Conservation (phyloP, 2,113 vertebrate species). For the Cettia cetti region DNA sequence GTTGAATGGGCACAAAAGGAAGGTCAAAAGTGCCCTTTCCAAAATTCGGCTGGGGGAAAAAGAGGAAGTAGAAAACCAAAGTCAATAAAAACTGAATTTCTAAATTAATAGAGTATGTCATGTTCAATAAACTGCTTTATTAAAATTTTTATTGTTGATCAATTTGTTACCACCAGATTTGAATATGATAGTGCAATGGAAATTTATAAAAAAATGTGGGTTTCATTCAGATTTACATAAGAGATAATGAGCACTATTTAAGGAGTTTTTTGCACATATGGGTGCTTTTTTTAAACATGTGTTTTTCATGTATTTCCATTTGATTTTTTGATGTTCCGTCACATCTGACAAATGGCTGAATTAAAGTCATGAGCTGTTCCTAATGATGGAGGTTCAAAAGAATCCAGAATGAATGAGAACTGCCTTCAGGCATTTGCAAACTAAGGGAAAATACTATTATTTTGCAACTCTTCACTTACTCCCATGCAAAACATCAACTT, state of each 20-base stretch:
- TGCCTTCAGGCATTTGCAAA: neutral
- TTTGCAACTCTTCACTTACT: neutral
- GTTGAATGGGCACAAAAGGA: neutral
- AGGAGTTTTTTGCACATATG: neutral
- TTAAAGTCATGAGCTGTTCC: conserved; percentile 11
- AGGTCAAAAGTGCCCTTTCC: neutral
- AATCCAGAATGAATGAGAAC: conserved; percentile 18
- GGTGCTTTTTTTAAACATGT: neutral
- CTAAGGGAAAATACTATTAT: neutral
- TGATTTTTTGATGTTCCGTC: conserved; percentile 13
- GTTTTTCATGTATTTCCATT: conserved; percentile 22
- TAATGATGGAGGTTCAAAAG: conserved; percentile 13
- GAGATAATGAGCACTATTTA: neutral
- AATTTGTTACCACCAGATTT: neutral
- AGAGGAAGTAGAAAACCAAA: neutral
- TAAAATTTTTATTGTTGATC: neutral
- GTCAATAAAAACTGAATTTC: neutral
- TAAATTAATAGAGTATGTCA: neutral
- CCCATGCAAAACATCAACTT: neutral
- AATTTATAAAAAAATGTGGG: neutral
- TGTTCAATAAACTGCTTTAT: neutral
- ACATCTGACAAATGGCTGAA: conserved; percentile 17
- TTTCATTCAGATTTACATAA: neutral
- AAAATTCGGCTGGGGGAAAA: neutral
- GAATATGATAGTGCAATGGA: neutral